Evolutionary conservation across 2,888 invertebrate species (phyloP).

Genomic region (Mesorhabditis sp.): DNA sequence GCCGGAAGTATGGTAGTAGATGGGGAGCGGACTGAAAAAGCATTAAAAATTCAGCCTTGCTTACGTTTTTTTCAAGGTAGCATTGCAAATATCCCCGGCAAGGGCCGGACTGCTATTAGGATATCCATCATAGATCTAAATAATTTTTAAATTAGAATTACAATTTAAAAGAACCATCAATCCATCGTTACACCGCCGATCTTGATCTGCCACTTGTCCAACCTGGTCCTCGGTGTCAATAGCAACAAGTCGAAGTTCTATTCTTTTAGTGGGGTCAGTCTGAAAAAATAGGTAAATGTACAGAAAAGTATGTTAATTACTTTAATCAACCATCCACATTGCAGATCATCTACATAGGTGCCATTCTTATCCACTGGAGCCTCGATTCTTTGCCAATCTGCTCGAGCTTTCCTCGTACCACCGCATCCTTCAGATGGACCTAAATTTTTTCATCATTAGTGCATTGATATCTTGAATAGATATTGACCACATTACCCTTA

Average conservation of each 20-base stretch:
- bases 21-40: not conserved
- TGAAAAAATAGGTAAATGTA: not conserved
- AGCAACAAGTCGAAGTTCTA: conserved; percentile 21
- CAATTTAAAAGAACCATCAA: conserved; percentile 12
- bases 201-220: conserved; percentile 12
- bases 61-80: not conserved
- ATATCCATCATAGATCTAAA: conserved; percentile 52
- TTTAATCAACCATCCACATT: conserved; percentile 48
- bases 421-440: conserved; percentile 50
- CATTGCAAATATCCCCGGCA: conserved; percentile 29
- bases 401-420: conserved; percentile 41
- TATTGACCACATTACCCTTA: no score
- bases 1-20: not conserved
- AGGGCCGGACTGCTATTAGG: conserved; percentile 42
- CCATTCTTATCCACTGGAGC: conserved; percentile 32
- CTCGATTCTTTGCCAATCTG: conserved; percentile 38
- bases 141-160: not conserved
- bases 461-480: no score
- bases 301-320: conserved; percentile 9
- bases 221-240: conserved; percentile 26
- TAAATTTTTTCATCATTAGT: conserved; percentile 8
- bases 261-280: conserved; percentile 20
- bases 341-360: conserved; percentile 35
- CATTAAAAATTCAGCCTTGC: not conserved
- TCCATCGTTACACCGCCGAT: conserved; percentile 24